Conservation (phyloP, 2,113 vertebrate genomes). For the Microtus montanus region DNA sequence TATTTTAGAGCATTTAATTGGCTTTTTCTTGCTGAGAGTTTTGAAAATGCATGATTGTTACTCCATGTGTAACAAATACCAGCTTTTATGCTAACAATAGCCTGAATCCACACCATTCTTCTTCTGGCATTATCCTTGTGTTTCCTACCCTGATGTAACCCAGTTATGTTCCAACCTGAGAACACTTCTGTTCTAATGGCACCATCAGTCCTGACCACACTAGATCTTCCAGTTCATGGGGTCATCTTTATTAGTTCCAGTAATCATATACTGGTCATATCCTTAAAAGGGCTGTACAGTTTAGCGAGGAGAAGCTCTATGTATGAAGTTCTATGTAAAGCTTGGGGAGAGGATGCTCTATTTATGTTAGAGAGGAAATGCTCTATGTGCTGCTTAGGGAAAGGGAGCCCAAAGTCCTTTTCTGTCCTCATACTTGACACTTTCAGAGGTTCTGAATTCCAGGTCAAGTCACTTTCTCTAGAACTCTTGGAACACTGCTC, state of each 20-base stretch:
- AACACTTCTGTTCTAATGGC: neutral
- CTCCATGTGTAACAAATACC: neutral
- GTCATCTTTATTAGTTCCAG: neutral
- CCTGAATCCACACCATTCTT: neutral
- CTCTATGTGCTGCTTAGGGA: neutral
- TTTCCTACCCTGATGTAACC: neutral
- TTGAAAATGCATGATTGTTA: neutral
- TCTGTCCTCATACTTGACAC: neutral
- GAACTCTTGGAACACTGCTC: neutral
- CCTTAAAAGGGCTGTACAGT: neutral
- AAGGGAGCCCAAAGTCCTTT: neutral
- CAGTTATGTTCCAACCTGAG: neutral
- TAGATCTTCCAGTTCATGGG: neutral
- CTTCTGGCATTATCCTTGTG: neutral
- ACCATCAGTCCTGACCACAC: neutral
- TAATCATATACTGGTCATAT: neutral
- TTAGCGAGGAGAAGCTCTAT: neutral
- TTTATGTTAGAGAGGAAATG: neutral
- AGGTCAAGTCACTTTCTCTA: neutral
- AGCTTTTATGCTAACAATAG: neutral
- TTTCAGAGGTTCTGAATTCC: constrained; percentile 21
- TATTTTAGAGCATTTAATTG: neutral
- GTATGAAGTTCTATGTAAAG: neutral
- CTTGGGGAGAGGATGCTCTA: neutral
- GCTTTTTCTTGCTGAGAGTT: neutral